Evolutionary conservation across 2,888 invertebrate species (phyloP).

Genomic region (Hartigia nigra): DNA sequence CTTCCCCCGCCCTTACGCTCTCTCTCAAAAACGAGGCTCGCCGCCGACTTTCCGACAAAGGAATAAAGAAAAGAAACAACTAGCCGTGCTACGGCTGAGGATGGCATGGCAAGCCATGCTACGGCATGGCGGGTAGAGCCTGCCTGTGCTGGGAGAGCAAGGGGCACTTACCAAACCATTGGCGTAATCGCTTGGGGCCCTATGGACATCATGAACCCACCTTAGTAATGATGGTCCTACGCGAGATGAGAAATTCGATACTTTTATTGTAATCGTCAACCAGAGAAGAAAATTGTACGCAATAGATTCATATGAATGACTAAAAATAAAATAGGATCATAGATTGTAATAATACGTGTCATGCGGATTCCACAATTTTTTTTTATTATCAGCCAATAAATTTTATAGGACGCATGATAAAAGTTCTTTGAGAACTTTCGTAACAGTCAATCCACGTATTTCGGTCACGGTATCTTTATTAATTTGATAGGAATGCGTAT

Average conservation of each 20-base stretch:
- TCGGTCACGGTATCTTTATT: not conserved
- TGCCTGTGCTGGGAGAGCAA: slow-evolving; percentile 44
- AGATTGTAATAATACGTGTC: not conserved
- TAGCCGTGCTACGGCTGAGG: slow-evolving; percentile 48
- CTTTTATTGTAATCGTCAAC: not conserved
- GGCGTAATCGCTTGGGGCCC: slow-evolving; percentile 39
- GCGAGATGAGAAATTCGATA: not conserved
- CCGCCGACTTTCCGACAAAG: slow-evolving; percentile 65
- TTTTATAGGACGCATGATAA: not conserved
- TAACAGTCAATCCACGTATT: not conserved
- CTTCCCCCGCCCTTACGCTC: slow-evolving; percentile 28
- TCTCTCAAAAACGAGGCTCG: slow-evolving; percentile 60
- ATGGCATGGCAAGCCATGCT: slow-evolving; percentile 43
- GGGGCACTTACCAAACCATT: slow-evolving; percentile 44
- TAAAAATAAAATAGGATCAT: not conserved
- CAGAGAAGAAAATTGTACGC: not conserved
- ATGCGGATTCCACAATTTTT: not conserved
- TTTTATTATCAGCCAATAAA: not conserved
- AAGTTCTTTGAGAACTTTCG: not conserved
- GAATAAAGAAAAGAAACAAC: slow-evolving; percentile 65
- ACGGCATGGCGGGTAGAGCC: slow-evolving; percentile 51
- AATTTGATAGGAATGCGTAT: not conserved
- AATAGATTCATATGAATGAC: not conserved
- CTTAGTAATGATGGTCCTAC: not conserved
- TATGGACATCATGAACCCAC: not conserved